These are phyloP conservation scores for Aldabrachelys gigantea DNA, from an alignment of 2,113 vertebrate species.

Conservation along the genomic window DNA sequence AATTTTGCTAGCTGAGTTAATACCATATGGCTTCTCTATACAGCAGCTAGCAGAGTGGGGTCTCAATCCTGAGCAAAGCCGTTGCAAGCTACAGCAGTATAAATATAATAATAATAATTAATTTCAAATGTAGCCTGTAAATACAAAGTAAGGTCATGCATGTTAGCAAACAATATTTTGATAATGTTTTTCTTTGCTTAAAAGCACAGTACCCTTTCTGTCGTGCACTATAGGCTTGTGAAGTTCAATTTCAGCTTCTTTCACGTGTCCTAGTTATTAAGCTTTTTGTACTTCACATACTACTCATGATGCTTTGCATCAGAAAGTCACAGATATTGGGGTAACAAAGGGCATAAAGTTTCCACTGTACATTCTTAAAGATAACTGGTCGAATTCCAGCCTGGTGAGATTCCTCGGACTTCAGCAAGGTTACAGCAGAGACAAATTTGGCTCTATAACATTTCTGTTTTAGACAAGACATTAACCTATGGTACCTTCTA, in stretches of 20 bases:
- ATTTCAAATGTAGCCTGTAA: neutral
- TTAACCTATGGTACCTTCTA: fast-evolving
- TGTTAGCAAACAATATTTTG: neutral
- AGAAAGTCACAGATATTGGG: neutral
- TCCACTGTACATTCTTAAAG: fast-evolving
- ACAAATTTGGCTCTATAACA: neutral
- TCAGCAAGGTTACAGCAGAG: neutral
- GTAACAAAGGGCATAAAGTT: neutral
- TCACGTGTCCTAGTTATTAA: neutral
- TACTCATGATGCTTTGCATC: neutral
- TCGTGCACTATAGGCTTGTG: fast-evolving
- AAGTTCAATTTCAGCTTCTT: neutral
- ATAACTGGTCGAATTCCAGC: neutral
- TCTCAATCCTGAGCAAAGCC: neutral
- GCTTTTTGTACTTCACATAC: neutral
- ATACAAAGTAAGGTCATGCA: neutral
- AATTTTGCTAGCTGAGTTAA: slow-evolving; percentile 4
- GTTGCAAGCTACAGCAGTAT: neutral
- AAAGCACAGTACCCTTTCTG: neutral
- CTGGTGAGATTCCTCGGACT: fast-evolving
- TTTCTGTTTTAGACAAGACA: neutral
- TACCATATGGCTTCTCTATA: neutral
- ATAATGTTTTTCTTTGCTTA: neutral
- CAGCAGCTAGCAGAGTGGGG: neutral
- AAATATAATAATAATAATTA: neutral